Conservation (phyloP, 2,113 vertebrate species). For the Polypterus bichir region DNA sequence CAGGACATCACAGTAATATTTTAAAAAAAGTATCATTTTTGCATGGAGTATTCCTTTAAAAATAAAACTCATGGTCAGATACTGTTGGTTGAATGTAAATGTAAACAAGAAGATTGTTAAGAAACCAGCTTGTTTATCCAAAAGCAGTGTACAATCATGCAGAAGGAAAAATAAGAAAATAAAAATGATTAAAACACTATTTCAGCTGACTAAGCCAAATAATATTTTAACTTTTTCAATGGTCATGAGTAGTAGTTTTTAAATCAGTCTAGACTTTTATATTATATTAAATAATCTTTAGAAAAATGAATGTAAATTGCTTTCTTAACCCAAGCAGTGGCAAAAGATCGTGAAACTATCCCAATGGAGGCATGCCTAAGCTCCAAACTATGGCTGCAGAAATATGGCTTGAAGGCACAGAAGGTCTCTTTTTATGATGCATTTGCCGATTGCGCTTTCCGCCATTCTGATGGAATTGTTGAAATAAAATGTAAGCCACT, state of each 20-base stretch:
- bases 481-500: constrained; percentile 53
- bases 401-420: constrained; percentile 54
- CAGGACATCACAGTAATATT: too few species aligned
- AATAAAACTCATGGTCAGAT: too few species aligned
- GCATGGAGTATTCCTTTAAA: too few species aligned
- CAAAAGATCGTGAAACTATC: too few species aligned
- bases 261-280: neutral
- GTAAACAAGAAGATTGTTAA: neutral
- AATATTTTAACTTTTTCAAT: neutral
- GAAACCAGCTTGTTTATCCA: too few species aligned
- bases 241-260: neutral
- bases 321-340: neutral
- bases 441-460: constrained; percentile 55
- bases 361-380: constrained; percentile 36
- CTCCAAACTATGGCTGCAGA: constrained; percentile 56
- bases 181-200: too few species aligned
- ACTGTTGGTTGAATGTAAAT: neutral
- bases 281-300: neutral
- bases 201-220: too few species aligned
- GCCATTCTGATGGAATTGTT: constrained; percentile 48
- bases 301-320: neutral
- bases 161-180: too few species aligned
- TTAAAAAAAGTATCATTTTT: too few species aligned
- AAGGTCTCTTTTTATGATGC: constrained; percentile 44
- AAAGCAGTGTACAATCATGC: too few species aligned